These are phyloP conservation scores for Euleptes europaea DNA, from an alignment of 2,113 vertebrate genomes.

Conservation along the genomic window DNA sequence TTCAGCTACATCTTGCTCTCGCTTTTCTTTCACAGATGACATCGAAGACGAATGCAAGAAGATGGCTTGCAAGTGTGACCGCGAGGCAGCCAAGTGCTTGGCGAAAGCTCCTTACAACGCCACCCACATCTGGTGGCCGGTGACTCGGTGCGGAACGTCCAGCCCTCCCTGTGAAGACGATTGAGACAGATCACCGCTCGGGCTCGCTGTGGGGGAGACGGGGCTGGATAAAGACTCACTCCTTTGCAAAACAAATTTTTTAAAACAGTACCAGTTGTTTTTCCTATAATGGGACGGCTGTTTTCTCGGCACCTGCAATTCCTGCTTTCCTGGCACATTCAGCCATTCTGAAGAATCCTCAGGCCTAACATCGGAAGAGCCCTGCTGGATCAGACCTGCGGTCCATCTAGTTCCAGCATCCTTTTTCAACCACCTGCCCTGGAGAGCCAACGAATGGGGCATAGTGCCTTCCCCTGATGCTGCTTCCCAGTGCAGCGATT, in stretches of 20 bases:
- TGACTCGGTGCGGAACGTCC: slow-evolving; percentile 76
- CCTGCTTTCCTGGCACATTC: neutral
- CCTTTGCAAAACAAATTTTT: neutral
- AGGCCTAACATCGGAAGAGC: too few relatives aligned
- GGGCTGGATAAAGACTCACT: too few relatives aligned
- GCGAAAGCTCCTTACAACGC: slow-evolving; percentile 76
- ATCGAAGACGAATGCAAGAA: slow-evolving; percentile 83
- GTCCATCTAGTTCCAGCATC: too few relatives aligned
- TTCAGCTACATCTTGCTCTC: neutral
- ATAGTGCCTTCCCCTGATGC: too few relatives aligned
- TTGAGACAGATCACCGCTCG: accelerated
- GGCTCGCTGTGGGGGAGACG: neutral
- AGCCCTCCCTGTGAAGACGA: slow-evolving; percentile 76
- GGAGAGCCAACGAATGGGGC: too few relatives aligned
- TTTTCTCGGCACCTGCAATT: too few relatives aligned
- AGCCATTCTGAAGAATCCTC: neutral
- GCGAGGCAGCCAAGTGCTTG: slow-evolving; percentile 82
- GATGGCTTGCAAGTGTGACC: slow-evolving; percentile 88
- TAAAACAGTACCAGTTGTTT: neutral
- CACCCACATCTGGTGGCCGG: slow-evolving; percentile 83
- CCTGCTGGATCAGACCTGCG: neutral
- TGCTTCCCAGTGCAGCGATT: too few relatives aligned
- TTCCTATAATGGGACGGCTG: neutral
- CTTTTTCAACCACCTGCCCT: too few relatives aligned
- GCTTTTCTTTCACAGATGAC: slow-evolving; percentile 79